A percentile compares a stretch with the other conserved stretches of the same genome.
phyloP scores from a whole-genome alignment of 2,888 invertebrate genomes.

The Plutella xylostella region DNA sequence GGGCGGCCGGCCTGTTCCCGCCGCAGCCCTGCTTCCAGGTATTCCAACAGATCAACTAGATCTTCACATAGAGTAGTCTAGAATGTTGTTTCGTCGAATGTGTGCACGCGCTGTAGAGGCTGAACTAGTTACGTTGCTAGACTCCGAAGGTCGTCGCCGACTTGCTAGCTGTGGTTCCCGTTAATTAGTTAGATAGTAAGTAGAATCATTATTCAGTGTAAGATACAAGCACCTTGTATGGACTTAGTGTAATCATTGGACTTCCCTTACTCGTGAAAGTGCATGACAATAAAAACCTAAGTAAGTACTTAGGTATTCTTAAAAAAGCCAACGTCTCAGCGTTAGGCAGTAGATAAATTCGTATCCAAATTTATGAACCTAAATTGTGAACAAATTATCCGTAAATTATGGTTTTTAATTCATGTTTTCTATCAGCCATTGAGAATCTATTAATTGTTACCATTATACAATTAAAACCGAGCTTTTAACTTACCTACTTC shows the following conservation, averaged over 20 bases:
- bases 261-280: slow-evolving; percentile 29
- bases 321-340: no score
- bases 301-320: slow-evolving; percentile 48
- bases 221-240: slow-evolving; percentile 1
- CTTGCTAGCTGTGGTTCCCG: slow-evolving; percentile 5
- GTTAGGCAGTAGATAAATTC: no score
- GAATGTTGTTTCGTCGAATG: slow-evolving; percentile 11
- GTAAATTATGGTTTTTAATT: no score
- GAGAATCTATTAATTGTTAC: no score
- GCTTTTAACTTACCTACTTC: no score
- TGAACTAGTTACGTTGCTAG: slow-evolving; percentile 17
- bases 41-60: slow-evolving; percentile 69
- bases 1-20: slow-evolving; percentile 54
- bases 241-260: background rate
- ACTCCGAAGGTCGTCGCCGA: no score
- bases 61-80: slow-evolving; percentile 25
- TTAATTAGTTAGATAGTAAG: slow-evolving; percentile 2
- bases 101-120: slow-evolving; percentile 27
- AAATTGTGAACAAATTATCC: no score
- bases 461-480: no score
- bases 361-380: no score
- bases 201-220: slow-evolving; percentile 23
- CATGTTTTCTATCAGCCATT: no score
- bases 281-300: slow-evolving; percentile 57
- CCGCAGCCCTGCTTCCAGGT: slow-evolving; percentile 68